A percentile compares a stretch with the other conserved stretches of the same genome.
These are phyloP conservation scores for Gymnocephalus cernua DNA, from an alignment of 2,113 vertebrate genomes.

Conservation along the genomic window DNA sequence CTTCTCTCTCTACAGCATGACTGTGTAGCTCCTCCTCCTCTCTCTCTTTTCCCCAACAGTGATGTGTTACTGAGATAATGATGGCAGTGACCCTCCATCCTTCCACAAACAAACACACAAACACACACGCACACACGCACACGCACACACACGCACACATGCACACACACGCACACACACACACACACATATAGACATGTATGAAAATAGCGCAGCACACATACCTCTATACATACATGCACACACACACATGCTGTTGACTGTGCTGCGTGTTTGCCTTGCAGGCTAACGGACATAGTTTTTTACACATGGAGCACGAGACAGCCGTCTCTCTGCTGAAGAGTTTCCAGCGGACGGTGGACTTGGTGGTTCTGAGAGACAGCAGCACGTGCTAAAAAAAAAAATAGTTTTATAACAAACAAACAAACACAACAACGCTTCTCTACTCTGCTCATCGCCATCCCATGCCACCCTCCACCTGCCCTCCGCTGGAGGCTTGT, in stretches of 20 bases:
- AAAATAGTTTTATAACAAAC: slow-evolving; percentile 87
- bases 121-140: slow-evolving; percentile 46
- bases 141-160: slow-evolving; percentile 47
- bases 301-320: slow-evolving; percentile 99
- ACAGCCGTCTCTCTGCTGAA: slow-evolving; percentile 98
- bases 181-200: slow-evolving; percentile 49
- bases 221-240: slow-evolving; percentile 58
- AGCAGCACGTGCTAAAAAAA: slow-evolving; percentile 88
- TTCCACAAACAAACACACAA: slow-evolving; percentile 59
- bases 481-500: slow-evolving; percentile 66
- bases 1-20: slow-evolving; percentile 84
- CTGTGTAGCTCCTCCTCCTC: slow-evolving; percentile 80
- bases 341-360: slow-evolving; percentile 99
- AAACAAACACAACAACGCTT: slow-evolving; percentile 74
- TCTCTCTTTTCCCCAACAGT: slow-evolving; percentile 84
- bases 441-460: slow-evolving; percentile 70
- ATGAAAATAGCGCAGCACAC: slow-evolving; percentile 61
- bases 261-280: slow-evolving; percentile 85
- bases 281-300: slow-evolving; percentile 99
- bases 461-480: slow-evolving; percentile 60
- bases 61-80: slow-evolving; percentile 85
- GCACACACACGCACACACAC: slow-evolving; percentile 36
- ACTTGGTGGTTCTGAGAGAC: slow-evolving; percentile 99
- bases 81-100: slow-evolving; percentile 82
- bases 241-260: slow-evolving; percentile 80